phyloP scores from a whole-genome alignment of 2,797 vertebrate genomes.

The Argyrosomus regius region DNA sequence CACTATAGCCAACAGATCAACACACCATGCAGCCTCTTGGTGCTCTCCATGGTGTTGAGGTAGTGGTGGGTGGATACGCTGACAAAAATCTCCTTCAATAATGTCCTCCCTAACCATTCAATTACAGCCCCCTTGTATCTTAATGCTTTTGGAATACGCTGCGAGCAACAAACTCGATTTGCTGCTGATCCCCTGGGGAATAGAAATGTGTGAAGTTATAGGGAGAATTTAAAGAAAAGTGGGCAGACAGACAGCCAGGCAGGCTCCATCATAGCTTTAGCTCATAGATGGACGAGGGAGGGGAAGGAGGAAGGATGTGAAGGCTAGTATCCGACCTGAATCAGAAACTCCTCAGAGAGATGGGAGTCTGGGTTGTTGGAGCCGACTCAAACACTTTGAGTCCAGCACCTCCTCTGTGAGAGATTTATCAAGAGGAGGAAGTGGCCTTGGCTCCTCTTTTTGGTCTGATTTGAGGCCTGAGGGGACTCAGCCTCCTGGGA shows the following conservation, averaged over 20 bases:
- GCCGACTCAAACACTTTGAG: constrained; percentile 54
- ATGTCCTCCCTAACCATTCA: constrained; percentile 82
- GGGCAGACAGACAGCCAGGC: constrained; percentile 30
- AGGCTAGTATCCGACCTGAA: constrained; percentile 56
- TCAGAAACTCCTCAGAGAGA: constrained; percentile 70
- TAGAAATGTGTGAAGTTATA: constrained; percentile 65
- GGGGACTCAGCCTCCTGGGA: constrained; percentile 56
- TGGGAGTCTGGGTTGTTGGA: constrained; percentile 56
- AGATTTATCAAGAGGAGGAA: constrained; percentile 76
- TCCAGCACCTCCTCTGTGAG: constrained; percentile 59
- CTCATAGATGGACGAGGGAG: constrained; percentile 17
- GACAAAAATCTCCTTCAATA: constrained; percentile 78
- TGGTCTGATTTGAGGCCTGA: constrained; percentile 68
- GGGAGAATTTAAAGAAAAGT: constrained; percentile 66
- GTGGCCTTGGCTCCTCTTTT: constrained; percentile 70
- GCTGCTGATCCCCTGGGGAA: constrained; percentile 66
- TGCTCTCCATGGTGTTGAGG: constrained; percentile 35
- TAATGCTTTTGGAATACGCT: constrained; percentile 75
- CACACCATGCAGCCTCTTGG: constrained; percentile 52
- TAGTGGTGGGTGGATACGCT: constrained; percentile 62
- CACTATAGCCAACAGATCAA: constrained; percentile 46
- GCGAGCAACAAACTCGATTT: constrained; percentile 74
- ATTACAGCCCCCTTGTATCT: constrained; percentile 79
- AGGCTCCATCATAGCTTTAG: constrained; percentile 61
- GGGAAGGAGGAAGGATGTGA: constrained; percentile 12